A percentile compares a stretch with the other conserved stretches of the same genome.
These are phyloP conservation scores for Lysandra bellargus DNA, from an alignment of 2,888 invertebrate genomes.

Conservation along the genomic window DNA sequence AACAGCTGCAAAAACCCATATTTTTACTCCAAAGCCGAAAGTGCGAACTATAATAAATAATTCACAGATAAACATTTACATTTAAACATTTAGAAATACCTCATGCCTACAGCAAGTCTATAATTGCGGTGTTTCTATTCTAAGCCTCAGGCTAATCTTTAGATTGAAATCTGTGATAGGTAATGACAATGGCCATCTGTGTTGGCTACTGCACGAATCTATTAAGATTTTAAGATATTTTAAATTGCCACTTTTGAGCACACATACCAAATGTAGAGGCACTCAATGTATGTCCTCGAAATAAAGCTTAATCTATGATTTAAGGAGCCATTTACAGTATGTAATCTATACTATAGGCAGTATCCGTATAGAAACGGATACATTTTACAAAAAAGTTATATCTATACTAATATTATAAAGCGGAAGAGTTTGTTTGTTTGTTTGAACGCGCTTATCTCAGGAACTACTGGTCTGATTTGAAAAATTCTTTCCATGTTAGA, in stretches of 20 bases:
- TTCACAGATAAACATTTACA: no score
- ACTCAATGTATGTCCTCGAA: neutral
- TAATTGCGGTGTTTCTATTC: neutral
- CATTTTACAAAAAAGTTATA: no score
- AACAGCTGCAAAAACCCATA: no score
- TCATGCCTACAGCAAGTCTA: neutral
- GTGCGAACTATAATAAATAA: no score
- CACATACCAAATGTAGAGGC: conserved; percentile 36
- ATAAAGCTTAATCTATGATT: neutral
- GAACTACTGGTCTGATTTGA: no score
- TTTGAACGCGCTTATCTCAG: no score
- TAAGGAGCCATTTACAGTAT: neutral
- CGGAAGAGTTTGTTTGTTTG: no score
- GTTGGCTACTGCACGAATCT: neutral
- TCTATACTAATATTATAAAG: neutral
- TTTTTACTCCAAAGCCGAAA: no score
- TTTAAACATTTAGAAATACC: neutral
- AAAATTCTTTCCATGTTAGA: no score
- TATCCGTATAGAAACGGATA: no score
- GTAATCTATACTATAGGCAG: neutral
- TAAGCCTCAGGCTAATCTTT: neutral
- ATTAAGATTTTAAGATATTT: conserved; percentile 11
- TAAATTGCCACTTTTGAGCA: neutral
- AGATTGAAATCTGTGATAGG: neutral
- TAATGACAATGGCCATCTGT: neutral